These are phyloP conservation scores for Epistrophella euchroma DNA, from an alignment of 2,888 invertebrate species.

Conservation along the genomic window DNA sequence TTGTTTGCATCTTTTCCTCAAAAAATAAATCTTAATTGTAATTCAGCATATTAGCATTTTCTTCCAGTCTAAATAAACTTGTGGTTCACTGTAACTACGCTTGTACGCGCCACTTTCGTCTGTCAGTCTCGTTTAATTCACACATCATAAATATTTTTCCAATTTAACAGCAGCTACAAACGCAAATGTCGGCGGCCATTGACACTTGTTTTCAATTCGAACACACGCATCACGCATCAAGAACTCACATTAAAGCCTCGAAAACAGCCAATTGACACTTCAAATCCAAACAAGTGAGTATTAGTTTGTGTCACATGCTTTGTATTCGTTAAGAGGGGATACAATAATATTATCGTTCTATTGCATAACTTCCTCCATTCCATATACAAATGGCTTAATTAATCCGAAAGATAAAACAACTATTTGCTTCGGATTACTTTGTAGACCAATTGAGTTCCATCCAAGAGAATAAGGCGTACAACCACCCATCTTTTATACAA, in stretches of 20 bases:
- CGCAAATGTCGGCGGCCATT: constrained; percentile 50
- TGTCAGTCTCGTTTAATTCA: constrained; percentile 1
- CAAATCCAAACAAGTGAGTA: constrained; percentile 29
- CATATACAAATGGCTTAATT: constrained; percentile 67
- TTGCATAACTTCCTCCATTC: constrained; percentile 59
- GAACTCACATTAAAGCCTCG: constrained; percentile 54
- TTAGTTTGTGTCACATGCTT: constrained; percentile 13
- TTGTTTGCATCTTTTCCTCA: no score
- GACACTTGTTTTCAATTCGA: constrained; percentile 69
- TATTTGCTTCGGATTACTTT: background rate
- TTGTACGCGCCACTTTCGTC: background rate
- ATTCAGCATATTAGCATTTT: background rate
- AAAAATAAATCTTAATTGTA: no score
- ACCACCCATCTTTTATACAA: constrained; percentile 57
- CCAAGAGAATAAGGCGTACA: background rate
- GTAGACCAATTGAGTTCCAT: background rate
- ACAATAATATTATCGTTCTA: constrained; percentile 47
- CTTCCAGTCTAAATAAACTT: background rate
- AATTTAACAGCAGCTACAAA: constrained; percentile 43
- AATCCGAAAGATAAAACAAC: constrained; percentile 62
- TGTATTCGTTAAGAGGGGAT: constrained; percentile 51
- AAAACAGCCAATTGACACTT: constrained; percentile 64
- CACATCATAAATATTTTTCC: constrained; percentile 22
- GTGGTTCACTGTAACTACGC: background rate
- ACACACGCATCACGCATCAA: constrained; percentile 48